These are phyloP conservation scores for Lordiphosa fenestrarum DNA, from an alignment of 2,888 invertebrate species.

Conservation along the genomic window DNA sequence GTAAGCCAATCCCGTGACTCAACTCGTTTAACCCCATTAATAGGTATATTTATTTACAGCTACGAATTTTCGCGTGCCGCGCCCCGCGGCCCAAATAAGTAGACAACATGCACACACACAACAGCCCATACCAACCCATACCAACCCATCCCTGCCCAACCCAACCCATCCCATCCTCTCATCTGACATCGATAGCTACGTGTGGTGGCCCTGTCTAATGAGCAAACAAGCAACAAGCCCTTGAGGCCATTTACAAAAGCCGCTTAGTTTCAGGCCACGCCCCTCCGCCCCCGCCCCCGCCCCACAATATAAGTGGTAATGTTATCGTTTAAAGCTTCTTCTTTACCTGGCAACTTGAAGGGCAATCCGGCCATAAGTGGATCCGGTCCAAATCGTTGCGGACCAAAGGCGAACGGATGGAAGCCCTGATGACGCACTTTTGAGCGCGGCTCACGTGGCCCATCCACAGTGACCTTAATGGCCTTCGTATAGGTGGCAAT, in stretches of 20 bases:
- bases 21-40: conserved; percentile 26
- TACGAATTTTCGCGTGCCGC: conserved; percentile 24
- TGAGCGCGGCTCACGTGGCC: conserved; percentile 97
- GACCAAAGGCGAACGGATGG: conserved; percentile 94
- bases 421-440: conserved; percentile 94
- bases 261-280: conserved; percentile 20
- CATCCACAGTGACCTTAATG: conserved; percentile 99
- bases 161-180: too few species aligned
- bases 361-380: conserved; percentile 88
- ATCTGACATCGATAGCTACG: too few species aligned
- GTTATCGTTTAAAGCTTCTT: conserved; percentile 21
- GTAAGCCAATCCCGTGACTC: too few species aligned
- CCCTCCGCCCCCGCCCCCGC: background rate
- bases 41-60: conserved; percentile 56
- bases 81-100: conserved; percentile 24
- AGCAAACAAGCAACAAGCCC: conserved; percentile 37
- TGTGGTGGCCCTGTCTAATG: conserved; percentile 27
- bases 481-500: conserved; percentile 98
- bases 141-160: too few species aligned
- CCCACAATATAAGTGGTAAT: conserved; percentile 2
- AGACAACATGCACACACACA: too few species aligned
- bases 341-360: conserved; percentile 91
- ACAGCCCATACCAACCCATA: too few species aligned
- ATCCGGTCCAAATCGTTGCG: conserved; percentile 90
- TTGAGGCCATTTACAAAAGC: conserved; percentile 44